phyloP scores from a whole-genome alignment of 2,113 vertebrate species.

The Mohoua ochrocephala region DNA sequence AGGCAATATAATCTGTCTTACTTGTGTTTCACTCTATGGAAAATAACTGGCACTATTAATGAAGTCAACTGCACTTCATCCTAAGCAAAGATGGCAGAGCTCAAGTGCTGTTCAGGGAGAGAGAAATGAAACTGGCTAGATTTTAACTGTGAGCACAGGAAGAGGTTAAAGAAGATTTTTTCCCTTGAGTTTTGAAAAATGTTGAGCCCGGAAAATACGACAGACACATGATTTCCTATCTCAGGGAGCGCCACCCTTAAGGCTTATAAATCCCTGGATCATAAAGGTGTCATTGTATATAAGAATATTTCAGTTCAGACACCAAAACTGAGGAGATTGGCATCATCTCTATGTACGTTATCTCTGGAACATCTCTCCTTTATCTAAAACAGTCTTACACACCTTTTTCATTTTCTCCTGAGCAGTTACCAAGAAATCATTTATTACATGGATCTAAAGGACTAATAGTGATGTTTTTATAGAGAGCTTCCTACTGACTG shows the following conservation, averaged over 20 bases:
- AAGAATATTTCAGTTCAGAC: neutral
- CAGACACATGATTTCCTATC: neutral
- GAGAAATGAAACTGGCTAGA: neutral
- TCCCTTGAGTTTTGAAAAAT: neutral
- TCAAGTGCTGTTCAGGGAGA: neutral
- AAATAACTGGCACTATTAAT: slow-evolving; percentile 23
- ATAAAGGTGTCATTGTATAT: neutral
- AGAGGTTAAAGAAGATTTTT: neutral
- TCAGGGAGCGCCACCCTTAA: neutral
- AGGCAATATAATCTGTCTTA: slow-evolving; percentile 17
- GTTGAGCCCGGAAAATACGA: neutral
- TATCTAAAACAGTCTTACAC: neutral
- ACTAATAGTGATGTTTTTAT: neutral
- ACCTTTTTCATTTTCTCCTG: neutral
- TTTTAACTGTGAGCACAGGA: neutral
- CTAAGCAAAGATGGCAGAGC: slow-evolving; percentile 28
- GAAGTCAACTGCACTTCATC: slow-evolving; percentile 28
- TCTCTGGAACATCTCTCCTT: neutral
- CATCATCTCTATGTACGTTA: neutral
- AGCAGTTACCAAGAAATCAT: neutral
- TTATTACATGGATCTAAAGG: neutral
- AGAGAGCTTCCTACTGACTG: neutral
- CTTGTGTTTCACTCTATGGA: slow-evolving; percentile 46
- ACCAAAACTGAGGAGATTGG: neutral
- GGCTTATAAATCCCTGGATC: neutral